phyloP scores from a whole-genome alignment of 2,888 invertebrate genomes.

The Drosophila pseudotakahashii region DNA sequence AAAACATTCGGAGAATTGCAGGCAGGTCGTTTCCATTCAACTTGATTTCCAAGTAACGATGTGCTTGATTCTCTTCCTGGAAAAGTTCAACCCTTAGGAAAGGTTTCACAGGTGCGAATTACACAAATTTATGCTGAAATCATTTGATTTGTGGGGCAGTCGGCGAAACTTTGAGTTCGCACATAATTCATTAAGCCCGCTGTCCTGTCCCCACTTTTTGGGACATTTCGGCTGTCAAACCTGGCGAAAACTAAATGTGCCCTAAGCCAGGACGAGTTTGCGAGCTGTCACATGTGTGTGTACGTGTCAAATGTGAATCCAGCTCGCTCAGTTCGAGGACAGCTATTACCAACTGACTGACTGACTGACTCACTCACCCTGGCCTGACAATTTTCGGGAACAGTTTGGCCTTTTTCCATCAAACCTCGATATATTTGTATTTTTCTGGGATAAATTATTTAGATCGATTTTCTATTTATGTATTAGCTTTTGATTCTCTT shows the following conservation, averaged over 20 bases:
- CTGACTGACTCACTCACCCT: slow-evolving; percentile 14
- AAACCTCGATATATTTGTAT: slow-evolving; percentile 2
- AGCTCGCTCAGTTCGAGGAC: slow-evolving; percentile 26
- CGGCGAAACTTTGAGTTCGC: slow-evolving; percentile 38
- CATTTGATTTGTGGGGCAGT: slow-evolving; percentile 42
- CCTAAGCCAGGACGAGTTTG: slow-evolving; percentile 44
- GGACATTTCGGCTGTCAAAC: slow-evolving; percentile 39
- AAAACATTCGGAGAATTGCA: slow-evolving; percentile 16
- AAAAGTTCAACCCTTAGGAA: slow-evolving; percentile 9
- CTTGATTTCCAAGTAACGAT: slow-evolving; percentile 11
- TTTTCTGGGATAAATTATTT: not conserved
- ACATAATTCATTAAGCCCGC: slow-evolving; percentile 47
- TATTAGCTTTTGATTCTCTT: not conserved
- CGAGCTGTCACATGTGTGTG: slow-evolving; percentile 35
- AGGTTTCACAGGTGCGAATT: slow-evolving; percentile 32
- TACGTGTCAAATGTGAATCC: slow-evolving; percentile 38
- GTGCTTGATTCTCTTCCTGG: slow-evolving; percentile 1
- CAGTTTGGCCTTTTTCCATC: not conserved
- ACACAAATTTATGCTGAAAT: slow-evolving; percentile 42
- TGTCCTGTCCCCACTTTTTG: slow-evolving; percentile 21
- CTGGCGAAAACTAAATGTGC: slow-evolving; percentile 30
- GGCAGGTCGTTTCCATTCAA: not conserved
- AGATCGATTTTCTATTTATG: not conserved
- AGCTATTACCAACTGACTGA: slow-evolving; percentile 15
- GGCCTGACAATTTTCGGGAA: not conserved